These are phyloP conservation scores for Mactra quadrangularis DNA, from an alignment of 1,140 invertebrate genomes.

Conservation along the genomic window DNA sequence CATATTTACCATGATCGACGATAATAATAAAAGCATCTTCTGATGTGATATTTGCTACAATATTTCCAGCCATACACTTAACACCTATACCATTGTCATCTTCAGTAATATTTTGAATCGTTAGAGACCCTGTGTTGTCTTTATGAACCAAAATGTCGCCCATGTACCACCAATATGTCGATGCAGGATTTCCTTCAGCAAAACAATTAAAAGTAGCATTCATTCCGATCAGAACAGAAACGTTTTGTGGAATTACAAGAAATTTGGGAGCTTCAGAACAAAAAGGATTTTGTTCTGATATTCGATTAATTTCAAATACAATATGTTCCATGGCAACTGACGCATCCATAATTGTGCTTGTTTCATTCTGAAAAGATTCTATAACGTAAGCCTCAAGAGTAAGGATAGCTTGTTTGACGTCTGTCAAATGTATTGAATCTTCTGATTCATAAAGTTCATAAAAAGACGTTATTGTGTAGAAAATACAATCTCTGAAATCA, in stretches of 20 bases:
- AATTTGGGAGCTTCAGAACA: conserved; percentile 30
- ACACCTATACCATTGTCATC: conserved; percentile 5
- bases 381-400: conserved; percentile 14
- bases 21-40: not conserved
- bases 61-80: not conserved
- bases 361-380: conserved; percentile 19
- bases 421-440: conserved; percentile 4
- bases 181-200: not conserved
- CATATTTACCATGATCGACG: not conserved
- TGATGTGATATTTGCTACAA: conserved; percentile 26
- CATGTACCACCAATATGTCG: conserved; percentile 8
- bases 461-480: conserved; percentile 4
- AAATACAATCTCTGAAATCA: conserved; percentile 17
- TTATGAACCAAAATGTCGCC: not conserved
- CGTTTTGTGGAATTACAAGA: no score
- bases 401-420: not conserved
- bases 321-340: not conserved
- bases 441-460: conserved; percentile 22
- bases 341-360: conserved; percentile 1
- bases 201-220: conserved; percentile 4
- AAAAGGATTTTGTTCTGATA: conserved; percentile 2
- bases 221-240: conserved; percentile 6
- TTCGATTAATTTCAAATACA: not conserved
- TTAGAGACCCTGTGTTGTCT: not conserved
- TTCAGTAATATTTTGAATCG: not conserved